These are phyloP conservation scores for Drosophila nr. fundita DNA, from an alignment of 2,888 invertebrate species.

Conservation along the genomic window DNA sequence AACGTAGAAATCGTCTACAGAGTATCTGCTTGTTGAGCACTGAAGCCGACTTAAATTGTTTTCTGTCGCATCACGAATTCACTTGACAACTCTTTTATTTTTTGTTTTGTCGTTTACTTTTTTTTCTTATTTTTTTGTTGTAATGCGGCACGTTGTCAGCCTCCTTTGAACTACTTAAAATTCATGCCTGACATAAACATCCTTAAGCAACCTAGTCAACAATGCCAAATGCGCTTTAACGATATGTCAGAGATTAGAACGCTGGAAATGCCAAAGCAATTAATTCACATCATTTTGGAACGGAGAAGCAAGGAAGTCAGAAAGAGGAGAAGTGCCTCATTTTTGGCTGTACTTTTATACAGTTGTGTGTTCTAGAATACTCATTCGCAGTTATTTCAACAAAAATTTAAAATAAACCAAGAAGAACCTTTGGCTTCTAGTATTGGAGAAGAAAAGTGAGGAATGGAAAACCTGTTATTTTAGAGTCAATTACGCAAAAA, in stretches of 20 bases:
- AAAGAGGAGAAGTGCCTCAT: neutral
- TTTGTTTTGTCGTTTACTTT: neutral
- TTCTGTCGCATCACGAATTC: slow-evolving; percentile 70
- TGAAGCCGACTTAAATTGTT: neutral
- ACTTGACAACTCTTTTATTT: slow-evolving; percentile 77
- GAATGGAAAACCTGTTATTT: neutral
- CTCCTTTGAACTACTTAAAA: slow-evolving; percentile 72
- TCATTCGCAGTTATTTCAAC: neutral
- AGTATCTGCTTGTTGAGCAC: neutral
- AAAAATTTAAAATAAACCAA: neutral
- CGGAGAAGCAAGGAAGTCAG: no score
- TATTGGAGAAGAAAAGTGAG: neutral
- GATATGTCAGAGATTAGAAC: slow-evolving; percentile 75
- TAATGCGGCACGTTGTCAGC: slow-evolving; percentile 48
- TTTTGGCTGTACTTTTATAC: slow-evolving; percentile 25
- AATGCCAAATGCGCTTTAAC: slow-evolving; percentile 74
- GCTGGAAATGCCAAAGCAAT: slow-evolving; percentile 57
- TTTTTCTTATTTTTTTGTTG: slow-evolving; percentile 6
- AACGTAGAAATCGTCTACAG: neutral
- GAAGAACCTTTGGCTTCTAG: neutral
- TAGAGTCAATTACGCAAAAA: neutral
- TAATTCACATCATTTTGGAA: slow-evolving; percentile 58
- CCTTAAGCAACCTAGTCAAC: slow-evolving; percentile 69
- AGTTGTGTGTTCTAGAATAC: slow-evolving; percentile 6
- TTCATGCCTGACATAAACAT: slow-evolving; percentile 78